Percentiles rank a stretch among this genome's conserved stretches.
phyloP scores from a whole-genome alignment of 1,140 invertebrate species.

The Lucilia sericata region DNA sequence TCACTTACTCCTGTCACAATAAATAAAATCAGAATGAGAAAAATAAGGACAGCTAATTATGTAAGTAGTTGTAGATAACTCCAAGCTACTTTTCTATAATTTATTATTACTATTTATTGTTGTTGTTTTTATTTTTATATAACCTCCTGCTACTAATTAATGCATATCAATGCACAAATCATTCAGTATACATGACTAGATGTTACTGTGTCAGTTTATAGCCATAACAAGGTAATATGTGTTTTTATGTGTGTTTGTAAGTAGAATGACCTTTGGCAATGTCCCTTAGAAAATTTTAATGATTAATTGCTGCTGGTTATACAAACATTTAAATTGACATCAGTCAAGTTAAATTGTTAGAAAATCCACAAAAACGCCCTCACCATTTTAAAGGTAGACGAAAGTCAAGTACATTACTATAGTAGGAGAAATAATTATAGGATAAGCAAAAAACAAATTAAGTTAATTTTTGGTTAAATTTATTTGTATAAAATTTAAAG shows the following conservation, averaged over 20 bases:
- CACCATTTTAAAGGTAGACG: too few relatives aligned
- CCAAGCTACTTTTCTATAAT: not conserved
- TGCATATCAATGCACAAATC: slow-evolving; percentile 3
- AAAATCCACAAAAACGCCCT: not conserved
- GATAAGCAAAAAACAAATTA: too few relatives aligned
- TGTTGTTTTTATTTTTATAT: not conserved
- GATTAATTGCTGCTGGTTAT: slow-evolving; percentile 1
- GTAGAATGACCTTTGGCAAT: slow-evolving; percentile 15
- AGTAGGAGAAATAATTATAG: too few relatives aligned
- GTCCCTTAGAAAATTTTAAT: not conserved
- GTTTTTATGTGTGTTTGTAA: not conserved
- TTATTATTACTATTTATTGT: slow-evolving; percentile 14
- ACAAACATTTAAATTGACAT: slow-evolving; percentile 7
- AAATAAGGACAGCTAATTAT: not conserved
- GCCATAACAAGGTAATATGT: not conserved
- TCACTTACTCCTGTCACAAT: not conserved
- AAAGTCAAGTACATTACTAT: too few relatives aligned
- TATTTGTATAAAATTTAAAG: too few relatives aligned
- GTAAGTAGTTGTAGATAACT: not conserved
- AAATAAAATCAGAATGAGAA: not conserved
- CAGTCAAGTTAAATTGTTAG: not conserved
- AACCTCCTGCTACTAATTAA: not conserved
- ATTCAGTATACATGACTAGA: not conserved
- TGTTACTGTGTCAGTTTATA: not conserved
- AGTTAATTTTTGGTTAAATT: too few relatives aligned